Evolutionary conservation across 2,888 invertebrate species (phyloP).

Genomic region (Aleiodes leptofemur): DNA sequence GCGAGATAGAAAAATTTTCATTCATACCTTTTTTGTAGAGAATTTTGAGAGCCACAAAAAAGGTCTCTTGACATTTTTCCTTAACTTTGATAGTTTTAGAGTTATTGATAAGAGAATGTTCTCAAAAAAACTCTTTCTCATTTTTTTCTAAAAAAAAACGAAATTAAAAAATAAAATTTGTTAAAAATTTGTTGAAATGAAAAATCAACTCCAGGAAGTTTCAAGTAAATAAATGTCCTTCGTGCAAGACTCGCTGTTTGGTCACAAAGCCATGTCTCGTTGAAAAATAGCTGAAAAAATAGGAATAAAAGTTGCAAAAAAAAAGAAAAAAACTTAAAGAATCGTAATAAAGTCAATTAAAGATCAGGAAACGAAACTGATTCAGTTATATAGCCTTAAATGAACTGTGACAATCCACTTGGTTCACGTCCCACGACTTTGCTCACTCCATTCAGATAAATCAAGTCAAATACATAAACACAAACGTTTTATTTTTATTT

Average conservation of each 20-base stretch:
- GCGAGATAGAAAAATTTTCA: too few relatives aligned
- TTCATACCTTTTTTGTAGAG: too few relatives aligned
- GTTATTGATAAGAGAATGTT: too few relatives aligned
- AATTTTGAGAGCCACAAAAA: too few relatives aligned
- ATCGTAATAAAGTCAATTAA: conserved; percentile 35
- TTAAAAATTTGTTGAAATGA: background rate
- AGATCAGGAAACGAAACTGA: conserved; percentile 56
- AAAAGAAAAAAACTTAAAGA: too few relatives aligned
- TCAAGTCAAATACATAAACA: conserved; percentile 34
- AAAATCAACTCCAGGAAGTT: conserved; percentile 10
- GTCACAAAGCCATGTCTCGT: conserved; percentile 8
- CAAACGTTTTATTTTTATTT: conserved; percentile 38
- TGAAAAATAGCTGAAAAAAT: conserved; percentile 5
- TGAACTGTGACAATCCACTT: conserved; percentile 53
- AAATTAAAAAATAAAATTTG: too few relatives aligned
- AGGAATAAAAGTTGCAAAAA: conserved; percentile 56
- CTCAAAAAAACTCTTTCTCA: too few relatives aligned
- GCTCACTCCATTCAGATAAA: conserved; percentile 36
- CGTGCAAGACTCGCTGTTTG: background rate
- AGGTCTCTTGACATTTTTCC: too few relatives aligned
- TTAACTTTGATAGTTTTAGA: too few relatives aligned
- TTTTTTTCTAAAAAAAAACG: too few relatives aligned
- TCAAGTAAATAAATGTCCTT: background rate
- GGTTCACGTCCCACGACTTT: conserved; percentile 27
- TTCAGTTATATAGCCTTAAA: conserved; percentile 64